Base-by-base conservation (phyloP, 2,113 vertebrate species). In the zebrafish (Danio rerio) region DNA sequence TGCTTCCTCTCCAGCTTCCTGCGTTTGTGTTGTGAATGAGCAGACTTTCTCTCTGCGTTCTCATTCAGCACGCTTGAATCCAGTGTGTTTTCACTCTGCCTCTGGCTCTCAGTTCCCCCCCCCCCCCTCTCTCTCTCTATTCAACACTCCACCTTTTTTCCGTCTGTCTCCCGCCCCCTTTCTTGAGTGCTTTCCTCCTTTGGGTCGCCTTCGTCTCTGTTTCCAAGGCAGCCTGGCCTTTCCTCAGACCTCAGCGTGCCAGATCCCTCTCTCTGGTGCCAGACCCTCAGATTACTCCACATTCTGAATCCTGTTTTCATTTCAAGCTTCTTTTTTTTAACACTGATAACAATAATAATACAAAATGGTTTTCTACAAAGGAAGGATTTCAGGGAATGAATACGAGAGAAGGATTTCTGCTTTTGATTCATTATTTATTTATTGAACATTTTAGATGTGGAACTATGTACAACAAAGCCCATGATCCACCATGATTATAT, bases 181-280 rank as follows among this genome's bases (percentile, higher is more conserved):
- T 31, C 68, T 84, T 62, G 70, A 79, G 82, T 59, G 56, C 80
- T 84, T 84, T 45, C 69, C 87, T 87, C 84, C 82, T 87, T 78
- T 62, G 49, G 74, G 84, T 86, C 58, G 80, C 82, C 77, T 59
- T 84, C 69, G 72, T 78, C 80, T 81, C 85, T 61, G 88, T 92
- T 91, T 84, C 91, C 90, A 91, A 85, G 84, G 90, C 86, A 91
- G 88, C 86, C 58, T 79, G 73, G 87, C 87, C 86, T 85, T 83
- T 83, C 70, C 79, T 81, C 63, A 61, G 70, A 62, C 52, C 70
- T 47, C 61, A 53, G 45, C 50, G 40, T 86, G 76, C 80, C 80
- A 84, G 81, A 84, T 82, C 78, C 76, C 13, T 63, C 21, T 78
- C 79, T 59, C 79, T 61, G 68, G 65, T 84, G 82, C 82, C 68